phyloP scores from a whole-genome alignment of 2,888 invertebrate genomes.

The Pseudococcus jackbeardsleyi region DNA sequence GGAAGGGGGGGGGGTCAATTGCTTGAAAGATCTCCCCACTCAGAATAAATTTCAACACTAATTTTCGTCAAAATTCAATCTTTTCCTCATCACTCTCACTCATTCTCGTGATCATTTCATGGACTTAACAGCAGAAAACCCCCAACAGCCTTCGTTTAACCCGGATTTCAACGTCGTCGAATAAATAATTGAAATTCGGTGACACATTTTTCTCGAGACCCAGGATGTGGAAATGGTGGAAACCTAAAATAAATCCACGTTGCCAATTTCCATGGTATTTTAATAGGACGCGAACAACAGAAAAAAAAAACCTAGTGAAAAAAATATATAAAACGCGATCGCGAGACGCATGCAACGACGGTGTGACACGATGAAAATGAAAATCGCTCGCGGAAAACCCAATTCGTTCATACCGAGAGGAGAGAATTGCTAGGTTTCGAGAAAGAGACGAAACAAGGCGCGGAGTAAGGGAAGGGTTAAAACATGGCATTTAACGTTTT shows the following conservation, averaged over 20 bases:
- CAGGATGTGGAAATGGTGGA: background rate
- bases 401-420: background rate
- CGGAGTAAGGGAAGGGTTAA: background rate
- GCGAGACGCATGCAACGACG: background rate
- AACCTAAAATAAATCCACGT: background rate
- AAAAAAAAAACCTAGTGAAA: background rate
- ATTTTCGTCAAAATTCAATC: no score
- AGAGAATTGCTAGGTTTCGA: background rate
- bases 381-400: background rate
- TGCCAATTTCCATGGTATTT: background rate
- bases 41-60: no score
- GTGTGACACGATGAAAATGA: slow-evolving; percentile 16
- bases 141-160: no score
- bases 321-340: background rate
- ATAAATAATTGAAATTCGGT: background rate
- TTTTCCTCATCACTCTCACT: no score
- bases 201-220: background rate
- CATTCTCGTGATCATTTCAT: no score
- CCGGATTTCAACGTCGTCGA: background rate
- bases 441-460: background rate
- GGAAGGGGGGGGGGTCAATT: no score
- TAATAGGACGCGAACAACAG: background rate
- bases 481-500: slow-evolving; percentile 42
- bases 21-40: no score
- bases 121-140: no score